These are phyloP conservation scores for Seriola dumerili DNA, from an alignment of 2,113 vertebrate genomes.

Conservation along the genomic window DNA sequence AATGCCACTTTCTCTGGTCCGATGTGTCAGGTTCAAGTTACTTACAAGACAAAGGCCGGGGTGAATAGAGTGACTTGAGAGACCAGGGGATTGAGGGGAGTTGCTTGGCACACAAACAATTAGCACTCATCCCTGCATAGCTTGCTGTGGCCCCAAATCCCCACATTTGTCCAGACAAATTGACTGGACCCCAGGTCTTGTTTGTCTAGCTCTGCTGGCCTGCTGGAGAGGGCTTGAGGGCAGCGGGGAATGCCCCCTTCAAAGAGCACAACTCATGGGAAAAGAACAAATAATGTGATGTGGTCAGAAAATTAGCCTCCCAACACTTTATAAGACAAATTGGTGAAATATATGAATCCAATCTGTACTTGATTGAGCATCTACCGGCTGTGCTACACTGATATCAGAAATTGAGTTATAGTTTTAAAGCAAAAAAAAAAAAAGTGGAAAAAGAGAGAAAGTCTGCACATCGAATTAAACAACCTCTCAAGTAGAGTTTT, in stretches of 20 bases:
- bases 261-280: conserved; percentile 61
- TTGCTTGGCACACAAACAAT: conserved; percentile 82
- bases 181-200: conserved; percentile 81
- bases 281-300: conserved; percentile 49
- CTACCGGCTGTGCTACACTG: not conserved
- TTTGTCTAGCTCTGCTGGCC: conserved; percentile 78
- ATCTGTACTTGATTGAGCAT: not conserved
- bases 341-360: not conserved
- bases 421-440: too few species aligned
- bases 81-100: conserved; percentile 67
- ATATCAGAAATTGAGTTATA: not conserved
- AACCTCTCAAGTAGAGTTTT: not conserved
- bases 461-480: too few species aligned
- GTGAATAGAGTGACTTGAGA: conserved; percentile 76
- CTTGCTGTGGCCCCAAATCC: conserved; percentile 81
- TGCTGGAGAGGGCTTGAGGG: conserved; percentile 60
- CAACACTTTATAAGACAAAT: not conserved
- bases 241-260: conserved; percentile 43
- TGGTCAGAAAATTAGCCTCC: conserved; percentile 32
- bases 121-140: conserved; percentile 75
- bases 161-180: conserved; percentile 85
- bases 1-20: conserved; percentile 46
- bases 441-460: too few species aligned
- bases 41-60: conserved; percentile 67
- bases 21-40: conserved; percentile 79